phyloP scores from a whole-genome alignment of 2,888 invertebrate species.

The Morinoia aosen region DNA sequence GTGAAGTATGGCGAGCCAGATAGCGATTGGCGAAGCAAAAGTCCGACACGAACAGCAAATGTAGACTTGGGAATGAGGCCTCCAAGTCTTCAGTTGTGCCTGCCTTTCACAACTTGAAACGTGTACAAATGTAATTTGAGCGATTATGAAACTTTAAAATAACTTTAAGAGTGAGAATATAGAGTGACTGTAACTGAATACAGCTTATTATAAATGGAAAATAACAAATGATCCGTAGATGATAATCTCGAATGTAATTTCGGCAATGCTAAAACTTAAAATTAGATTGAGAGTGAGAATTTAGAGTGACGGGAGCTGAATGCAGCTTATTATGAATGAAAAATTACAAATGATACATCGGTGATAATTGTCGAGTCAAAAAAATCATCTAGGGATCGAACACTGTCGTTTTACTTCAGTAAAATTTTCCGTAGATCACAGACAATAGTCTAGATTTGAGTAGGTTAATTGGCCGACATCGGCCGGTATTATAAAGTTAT shows the following conservation, averaged over 20 bases:
- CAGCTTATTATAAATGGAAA: background rate
- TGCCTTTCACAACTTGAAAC: background rate
- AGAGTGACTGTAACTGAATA: background rate
- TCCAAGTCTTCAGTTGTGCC: background rate
- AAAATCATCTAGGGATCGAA: background rate
- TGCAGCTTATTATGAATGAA: background rate
- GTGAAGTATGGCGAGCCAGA: slow-evolving; percentile 13
- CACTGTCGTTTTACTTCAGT: background rate
- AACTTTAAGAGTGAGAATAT: background rate
- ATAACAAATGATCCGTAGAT: background rate
- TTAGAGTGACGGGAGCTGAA: background rate
- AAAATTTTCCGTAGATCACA: background rate
- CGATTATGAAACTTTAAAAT: background rate
- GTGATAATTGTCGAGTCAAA: background rate
- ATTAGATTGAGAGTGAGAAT: background rate
- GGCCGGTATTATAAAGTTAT: no score
- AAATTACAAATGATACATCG: background rate
- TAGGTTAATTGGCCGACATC: no score
- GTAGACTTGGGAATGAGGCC: background rate
- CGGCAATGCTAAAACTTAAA: background rate
- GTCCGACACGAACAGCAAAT: slow-evolving; percentile 2
- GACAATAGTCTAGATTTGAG: no score
- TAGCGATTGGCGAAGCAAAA: slow-evolving; percentile 22
- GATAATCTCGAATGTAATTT: background rate
- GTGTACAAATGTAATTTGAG: background rate